Conservation (phyloP, 2,797 vertebrate species). For the Moxostoma hubbsi region DNA sequence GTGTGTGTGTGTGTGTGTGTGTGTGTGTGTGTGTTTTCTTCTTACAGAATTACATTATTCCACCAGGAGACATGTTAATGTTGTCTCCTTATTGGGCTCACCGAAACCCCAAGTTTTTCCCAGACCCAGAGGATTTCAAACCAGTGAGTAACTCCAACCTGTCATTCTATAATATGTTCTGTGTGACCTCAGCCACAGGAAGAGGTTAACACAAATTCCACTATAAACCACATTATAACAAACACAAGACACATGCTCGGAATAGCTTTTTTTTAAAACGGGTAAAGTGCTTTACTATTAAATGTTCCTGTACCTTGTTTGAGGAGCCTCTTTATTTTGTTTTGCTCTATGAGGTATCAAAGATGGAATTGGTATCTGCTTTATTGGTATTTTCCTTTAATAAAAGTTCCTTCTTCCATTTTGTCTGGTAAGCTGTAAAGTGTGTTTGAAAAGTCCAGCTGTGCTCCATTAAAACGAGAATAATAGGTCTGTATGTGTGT, state of each 20-base stretch:
- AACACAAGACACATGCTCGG: slow-evolving; percentile 30
- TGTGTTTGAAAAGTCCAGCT: slow-evolving; percentile 30
- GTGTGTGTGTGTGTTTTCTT: slow-evolving; percentile 16
- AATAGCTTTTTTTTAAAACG: slow-evolving; percentile 8
- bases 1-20: neutral
- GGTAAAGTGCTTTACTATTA: slow-evolving; percentile 26
- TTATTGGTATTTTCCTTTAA: slow-evolving; percentile 40
- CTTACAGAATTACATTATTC: slow-evolving; percentile 78
- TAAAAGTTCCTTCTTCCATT: slow-evolving; percentile 19
- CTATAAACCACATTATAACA: slow-evolving; percentile 36
- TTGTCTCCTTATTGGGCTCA: slow-evolving; percentile 85
- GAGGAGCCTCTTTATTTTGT: slow-evolving; percentile 12
- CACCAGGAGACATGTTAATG: slow-evolving; percentile 83
- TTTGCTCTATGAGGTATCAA: slow-evolving; percentile 1
- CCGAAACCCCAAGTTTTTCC: slow-evolving; percentile 82
- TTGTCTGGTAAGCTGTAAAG: slow-evolving; percentile 3
- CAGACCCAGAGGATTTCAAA: slow-evolving; percentile 80
- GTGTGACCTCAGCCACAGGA: slow-evolving; percentile 30
- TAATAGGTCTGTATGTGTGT: slow-evolving; percentile 19
- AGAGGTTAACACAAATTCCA: slow-evolving; percentile 33
- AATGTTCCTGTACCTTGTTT: slow-evolving; percentile 15
- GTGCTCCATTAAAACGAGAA: slow-evolving; percentile 40
- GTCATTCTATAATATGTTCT: neutral
- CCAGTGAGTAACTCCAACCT: slow-evolving; percentile 75
- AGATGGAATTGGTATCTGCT: slow-evolving; percentile 12